Evolutionary conservation across 2,888 invertebrate species (phyloP).

Genomic region (Dromius quadrimaculatus): DNA sequence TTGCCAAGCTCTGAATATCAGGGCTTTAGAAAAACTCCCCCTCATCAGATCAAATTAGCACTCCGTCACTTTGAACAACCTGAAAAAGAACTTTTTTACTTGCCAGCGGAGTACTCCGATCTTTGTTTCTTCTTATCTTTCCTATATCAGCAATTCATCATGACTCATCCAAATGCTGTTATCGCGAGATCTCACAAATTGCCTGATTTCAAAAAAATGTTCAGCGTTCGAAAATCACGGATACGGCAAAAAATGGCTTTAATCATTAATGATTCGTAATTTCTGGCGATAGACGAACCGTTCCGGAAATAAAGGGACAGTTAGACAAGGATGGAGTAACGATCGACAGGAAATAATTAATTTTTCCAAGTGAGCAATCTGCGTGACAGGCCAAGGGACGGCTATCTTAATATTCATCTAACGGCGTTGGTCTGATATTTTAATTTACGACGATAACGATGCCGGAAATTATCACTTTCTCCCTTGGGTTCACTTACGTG

Average conservation of each 20-base stretch:
- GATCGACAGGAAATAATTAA: constrained; percentile 51
- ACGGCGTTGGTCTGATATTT: constrained; percentile 48
- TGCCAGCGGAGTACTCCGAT: too few relatives aligned
- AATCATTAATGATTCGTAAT: constrained; percentile 29
- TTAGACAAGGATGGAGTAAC: constrained; percentile 1
- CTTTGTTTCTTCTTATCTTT: too few relatives aligned
- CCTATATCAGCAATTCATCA: too few relatives aligned
- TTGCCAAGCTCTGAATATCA: too few relatives aligned
- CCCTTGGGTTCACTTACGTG: constrained; percentile 30
- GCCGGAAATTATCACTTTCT: constrained; percentile 49
- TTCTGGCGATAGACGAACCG: neutral
- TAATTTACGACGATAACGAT: constrained; percentile 51
- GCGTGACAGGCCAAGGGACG: constrained; percentile 34
- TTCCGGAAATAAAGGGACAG: constrained; percentile 9
- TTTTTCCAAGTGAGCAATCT: constrained; percentile 45
- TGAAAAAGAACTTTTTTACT: too few relatives aligned
- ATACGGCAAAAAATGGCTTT: neutral
- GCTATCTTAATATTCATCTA: constrained; percentile 51
- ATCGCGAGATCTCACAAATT: constrained; percentile 6
- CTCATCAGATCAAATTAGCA: too few relatives aligned
- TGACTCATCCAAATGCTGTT: constrained; percentile 4
- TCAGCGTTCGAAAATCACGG: constrained; percentile 14
- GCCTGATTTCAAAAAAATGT: constrained; percentile 15
- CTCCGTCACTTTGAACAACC: too few relatives aligned
- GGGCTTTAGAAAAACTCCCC: too few relatives aligned